Conservation (phyloP, 2,113 vertebrate species). For the Ptilorrhoa leucosticta region DNA sequence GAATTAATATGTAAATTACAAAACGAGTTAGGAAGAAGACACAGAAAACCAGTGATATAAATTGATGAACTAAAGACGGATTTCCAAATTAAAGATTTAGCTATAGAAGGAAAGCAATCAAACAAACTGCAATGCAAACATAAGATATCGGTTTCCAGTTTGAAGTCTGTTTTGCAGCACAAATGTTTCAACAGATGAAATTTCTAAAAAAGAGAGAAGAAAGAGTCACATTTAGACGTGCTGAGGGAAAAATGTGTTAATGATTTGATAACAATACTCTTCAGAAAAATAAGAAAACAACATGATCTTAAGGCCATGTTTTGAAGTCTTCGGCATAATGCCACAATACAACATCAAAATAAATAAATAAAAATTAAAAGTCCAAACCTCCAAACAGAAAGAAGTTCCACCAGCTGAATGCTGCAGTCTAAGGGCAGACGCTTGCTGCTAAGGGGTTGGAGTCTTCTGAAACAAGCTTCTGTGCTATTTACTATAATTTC, state of each 20-base stretch:
- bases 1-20: neutral
- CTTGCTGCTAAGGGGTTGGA: neutral
- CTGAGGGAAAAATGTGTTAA: neutral
- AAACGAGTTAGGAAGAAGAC: neutral
- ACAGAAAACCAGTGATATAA: neutral
- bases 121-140: neutral
- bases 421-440: neutral
- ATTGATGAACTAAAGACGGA: neutral
- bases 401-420: neutral
- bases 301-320: neutral
- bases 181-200: constrained; percentile 21
- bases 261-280: neutral
- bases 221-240: neutral
- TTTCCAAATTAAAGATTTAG: neutral
- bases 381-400: neutral
- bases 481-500: neutral
- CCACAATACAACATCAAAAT: neutral
- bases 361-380: neutral
- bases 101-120: neutral
- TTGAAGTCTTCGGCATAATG: neutral
- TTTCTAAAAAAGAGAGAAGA: neutral
- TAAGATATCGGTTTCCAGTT: neutral
- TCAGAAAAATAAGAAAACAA: neutral
- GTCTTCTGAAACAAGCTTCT: neutral
- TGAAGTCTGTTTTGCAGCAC: neutral